Evolutionary conservation across 92 coral and sea anemone species (phyloP).

Genomic region (Blastomussa wellsi): DNA sequence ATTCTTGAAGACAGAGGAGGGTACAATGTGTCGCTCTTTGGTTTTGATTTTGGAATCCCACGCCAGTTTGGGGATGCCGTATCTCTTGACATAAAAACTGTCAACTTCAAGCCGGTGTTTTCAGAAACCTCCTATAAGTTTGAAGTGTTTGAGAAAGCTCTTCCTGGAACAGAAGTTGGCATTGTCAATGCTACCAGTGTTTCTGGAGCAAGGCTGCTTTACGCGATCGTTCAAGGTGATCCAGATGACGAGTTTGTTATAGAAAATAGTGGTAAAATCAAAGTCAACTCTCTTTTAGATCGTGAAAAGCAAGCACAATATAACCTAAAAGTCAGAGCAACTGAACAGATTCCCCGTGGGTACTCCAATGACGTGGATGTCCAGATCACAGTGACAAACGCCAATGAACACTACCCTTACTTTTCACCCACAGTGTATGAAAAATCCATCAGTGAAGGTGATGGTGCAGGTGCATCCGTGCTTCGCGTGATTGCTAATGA

Average conservation of each 20-base stretch:
- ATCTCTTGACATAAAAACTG: conserved; percentile 73
- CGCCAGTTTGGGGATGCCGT: conserved; percentile 60
- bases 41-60: conserved; percentile 89
- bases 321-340: conserved; percentile 71
- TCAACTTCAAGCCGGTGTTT: conserved; percentile 81
- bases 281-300: conserved; percentile 73
- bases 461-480: conserved; percentile 59
- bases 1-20: conserved; percentile 51
- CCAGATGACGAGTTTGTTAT: conserved; percentile 56
- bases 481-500: conserved; percentile 71
- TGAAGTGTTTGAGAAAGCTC: conserved; percentile 70
- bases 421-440: conserved; percentile 52
- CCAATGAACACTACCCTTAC: conserved; percentile 71
- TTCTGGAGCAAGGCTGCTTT: conserved; percentile 80
- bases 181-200: conserved; percentile 73
- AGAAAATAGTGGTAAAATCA: conserved; percentile 58
- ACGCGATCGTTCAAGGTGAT: conserved; percentile 60
- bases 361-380: conserved; percentile 70
- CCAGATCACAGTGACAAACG: conserved; percentile 69
- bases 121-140: conserved; percentile 67
- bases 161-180: conserved; percentile 68
- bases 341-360: conserved; percentile 74
- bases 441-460: conserved; percentile 58
- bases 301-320: conserved; percentile 52
- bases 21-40: conserved; percentile 58